Evolutionary conservation across 2,888 invertebrate genomes (phyloP).

Genomic region (Callyntrura guangdongensis): DNA sequence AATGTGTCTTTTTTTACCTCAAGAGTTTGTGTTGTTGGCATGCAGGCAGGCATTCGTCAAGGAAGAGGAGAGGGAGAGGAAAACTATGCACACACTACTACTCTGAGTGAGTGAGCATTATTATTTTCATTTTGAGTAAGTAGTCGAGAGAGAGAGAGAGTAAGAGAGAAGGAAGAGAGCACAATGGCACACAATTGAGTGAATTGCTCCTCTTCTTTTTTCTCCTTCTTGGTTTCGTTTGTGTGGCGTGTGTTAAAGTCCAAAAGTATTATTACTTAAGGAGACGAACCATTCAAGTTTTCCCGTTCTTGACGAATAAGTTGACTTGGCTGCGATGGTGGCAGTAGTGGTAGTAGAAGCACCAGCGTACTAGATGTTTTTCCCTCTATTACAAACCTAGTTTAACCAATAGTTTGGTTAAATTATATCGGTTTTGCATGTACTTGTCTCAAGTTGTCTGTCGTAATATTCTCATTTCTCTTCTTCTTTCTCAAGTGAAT

Average conservation of each 20-base stretch:
- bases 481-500: constrained; percentile 72
- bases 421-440: constrained; percentile 75
- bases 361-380: neutral
- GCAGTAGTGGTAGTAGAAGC: neutral
- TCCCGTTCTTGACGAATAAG: constrained; percentile 49
- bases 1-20: constrained; percentile 65
- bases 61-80: constrained; percentile 28
- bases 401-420: constrained; percentile 49
- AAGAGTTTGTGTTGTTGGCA: constrained; percentile 53
- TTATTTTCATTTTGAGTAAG: constrained; percentile 70
- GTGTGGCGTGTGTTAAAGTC: constrained; percentile 52
- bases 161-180: constrained; percentile 49
- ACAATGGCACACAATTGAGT: constrained; percentile 62
- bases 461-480: constrained; percentile 70
- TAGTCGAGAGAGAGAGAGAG: neutral
- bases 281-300: constrained; percentile 57
- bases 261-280: constrained; percentile 64
- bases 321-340: constrained; percentile 37
- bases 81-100: constrained; percentile 39
- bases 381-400: constrained; percentile 37
- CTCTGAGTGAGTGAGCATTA: constrained; percentile 48
- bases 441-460: constrained; percentile 74
- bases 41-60: constrained; percentile 28
- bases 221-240: constrained; percentile 43
- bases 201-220: constrained; percentile 53